Evolutionary conservation across 2,888 invertebrate genomes (phyloP).

Genomic region (Hetaerina titia): DNA sequence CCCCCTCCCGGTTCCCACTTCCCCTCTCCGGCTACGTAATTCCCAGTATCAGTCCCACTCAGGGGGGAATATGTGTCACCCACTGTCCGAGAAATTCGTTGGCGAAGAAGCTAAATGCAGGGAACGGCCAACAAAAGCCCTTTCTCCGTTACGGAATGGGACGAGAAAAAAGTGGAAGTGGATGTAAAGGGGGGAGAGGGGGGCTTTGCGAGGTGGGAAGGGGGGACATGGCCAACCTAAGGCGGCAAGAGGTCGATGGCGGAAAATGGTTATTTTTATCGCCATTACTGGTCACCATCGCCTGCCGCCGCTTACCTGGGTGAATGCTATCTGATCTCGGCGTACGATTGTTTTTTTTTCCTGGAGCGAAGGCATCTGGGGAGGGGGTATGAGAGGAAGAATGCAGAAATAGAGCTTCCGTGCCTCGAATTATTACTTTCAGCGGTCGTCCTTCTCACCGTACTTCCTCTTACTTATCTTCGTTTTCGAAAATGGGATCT

Average conservation of each 20-base stretch:
- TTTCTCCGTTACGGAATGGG: constrained; percentile 17
- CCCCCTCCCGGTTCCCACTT: neutral
- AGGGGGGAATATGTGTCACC: constrained; percentile 57
- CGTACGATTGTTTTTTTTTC: neutral
- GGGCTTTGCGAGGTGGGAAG: neutral
- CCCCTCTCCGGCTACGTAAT: constrained; percentile 34
- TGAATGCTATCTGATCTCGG: neutral
- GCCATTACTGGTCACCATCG: neutral
- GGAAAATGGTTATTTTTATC: constrained; percentile 25
- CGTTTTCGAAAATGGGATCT: neutral
- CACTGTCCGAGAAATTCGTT: constrained; percentile 40
- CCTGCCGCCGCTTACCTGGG: neutral
- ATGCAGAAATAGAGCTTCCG: neutral
- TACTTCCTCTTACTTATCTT: neutral
- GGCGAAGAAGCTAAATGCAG: constrained; percentile 18
- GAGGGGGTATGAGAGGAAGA: neutral
- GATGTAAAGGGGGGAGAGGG: neutral
- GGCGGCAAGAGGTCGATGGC: neutral
- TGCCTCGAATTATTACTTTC: neutral
- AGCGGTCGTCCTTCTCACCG: neutral
- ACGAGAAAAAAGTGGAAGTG: neutral
- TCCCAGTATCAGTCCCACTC: constrained; percentile 34
- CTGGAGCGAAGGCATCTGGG: neutral
- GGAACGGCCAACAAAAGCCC: constrained; percentile 1
- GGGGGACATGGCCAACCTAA: neutral